Base-by-base conservation (phyloP, 2,113 vertebrate species). In the Microcebus tavaratra region DNA sequence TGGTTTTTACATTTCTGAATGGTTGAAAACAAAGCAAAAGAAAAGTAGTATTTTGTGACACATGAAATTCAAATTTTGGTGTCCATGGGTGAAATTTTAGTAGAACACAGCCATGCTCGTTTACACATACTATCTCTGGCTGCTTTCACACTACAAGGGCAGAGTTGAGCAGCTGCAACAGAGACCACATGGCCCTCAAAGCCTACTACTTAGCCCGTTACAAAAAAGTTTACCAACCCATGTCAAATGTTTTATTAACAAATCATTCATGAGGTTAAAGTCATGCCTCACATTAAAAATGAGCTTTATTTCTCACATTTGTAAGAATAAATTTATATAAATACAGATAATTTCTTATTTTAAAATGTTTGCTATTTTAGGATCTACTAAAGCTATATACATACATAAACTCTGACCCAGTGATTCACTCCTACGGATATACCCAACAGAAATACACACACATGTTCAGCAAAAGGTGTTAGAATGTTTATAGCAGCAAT, bases 181-280 rank as follows among this genome's bases (percentile, higher is more conserved):
- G 50, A 89, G 45, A 14, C 11, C 25, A 55, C 0, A 25, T 8
- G 42, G 31, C 27, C 42, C 53, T 50, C 29, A 53, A 42, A 80
- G 53, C 25, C 78, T 67, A 48, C 29, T 23, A 18, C 1, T 76
- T 42, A 31, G 25, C 65, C 20, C 34, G 70, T 89, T 13, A 80
- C 7, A 34, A 34, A n/a, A 70, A 88, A 45, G n/a, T n/a, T n/a
- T 72, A 50, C 31, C 34, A 21, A 45, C 48, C 11, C 34, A 27
- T 48, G n/a, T 78, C 34, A 29, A 39, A 42, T 29, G 87, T 78
- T 93, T 96, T 79, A 81, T 17, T 81, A 89, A 86, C 53, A 86
- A 83, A 91, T 55, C 34, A 53, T 48, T 95, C 86, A 67, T 90
- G 90, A 88, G n/a, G 63, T 92, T 94, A 76, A 94, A 87, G 89